Conservation (phyloP, 2,888 invertebrate species). For the Erebia ligea region DNA sequence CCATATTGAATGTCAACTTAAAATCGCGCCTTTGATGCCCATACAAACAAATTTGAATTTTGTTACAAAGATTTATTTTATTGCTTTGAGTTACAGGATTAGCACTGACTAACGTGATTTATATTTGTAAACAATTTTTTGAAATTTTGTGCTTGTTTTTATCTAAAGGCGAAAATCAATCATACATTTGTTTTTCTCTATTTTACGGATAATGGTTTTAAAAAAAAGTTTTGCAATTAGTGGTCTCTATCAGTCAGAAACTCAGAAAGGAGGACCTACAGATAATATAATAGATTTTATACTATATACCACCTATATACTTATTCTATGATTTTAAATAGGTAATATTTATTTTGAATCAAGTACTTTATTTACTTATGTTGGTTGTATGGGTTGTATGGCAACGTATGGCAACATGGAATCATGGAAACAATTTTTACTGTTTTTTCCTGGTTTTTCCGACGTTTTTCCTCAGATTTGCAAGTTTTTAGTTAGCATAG, state of each 20-base stretch:
- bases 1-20: slow-evolving; percentile 96
- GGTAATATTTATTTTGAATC: too few species aligned
- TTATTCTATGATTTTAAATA: too few species aligned
- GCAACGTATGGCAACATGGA: too few species aligned
- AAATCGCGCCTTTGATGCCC: slow-evolving; percentile 71
- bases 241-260: neutral
- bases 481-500: too few species aligned
- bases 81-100: slow-evolving; percentile 39
- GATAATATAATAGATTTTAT: too few species aligned
- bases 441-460: too few species aligned
- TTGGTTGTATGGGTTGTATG: too few species aligned
- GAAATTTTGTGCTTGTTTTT: slow-evolving; percentile 77
- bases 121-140: slow-evolving; percentile 59
- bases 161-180: slow-evolving; percentile 61
- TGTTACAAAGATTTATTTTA: slow-evolving; percentile 32
- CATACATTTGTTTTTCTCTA: slow-evolving; percentile 44
- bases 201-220: slow-evolving; percentile 31
- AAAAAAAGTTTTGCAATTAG: slow-evolving; percentile 5
- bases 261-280: too few species aligned
- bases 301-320: too few species aligned
- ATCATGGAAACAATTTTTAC: too few species aligned
- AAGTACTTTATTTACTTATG: too few species aligned
- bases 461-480: too few species aligned
- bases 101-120: slow-evolving; percentile 45
- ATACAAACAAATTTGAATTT: slow-evolving; percentile 51